Percentiles rank a stretch among this genome's conserved stretches.
These are phyloP conservation scores for Amphibalanus amphitrite DNA, from an alignment of 1,140 invertebrate species.

Conservation along the genomic window DNA sequence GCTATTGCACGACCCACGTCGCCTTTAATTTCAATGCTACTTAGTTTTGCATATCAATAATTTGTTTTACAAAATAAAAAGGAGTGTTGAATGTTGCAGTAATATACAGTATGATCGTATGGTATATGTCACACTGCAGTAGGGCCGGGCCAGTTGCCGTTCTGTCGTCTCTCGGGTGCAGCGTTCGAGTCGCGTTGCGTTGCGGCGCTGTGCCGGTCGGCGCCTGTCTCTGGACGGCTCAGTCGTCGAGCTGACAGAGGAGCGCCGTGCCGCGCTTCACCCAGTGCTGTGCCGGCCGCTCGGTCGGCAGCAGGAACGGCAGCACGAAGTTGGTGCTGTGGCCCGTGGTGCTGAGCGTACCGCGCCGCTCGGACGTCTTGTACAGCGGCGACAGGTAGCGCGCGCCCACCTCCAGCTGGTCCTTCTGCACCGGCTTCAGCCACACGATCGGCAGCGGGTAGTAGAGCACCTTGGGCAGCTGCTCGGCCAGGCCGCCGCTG, in stretches of 20 bases:
- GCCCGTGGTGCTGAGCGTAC: conserved; percentile 32
- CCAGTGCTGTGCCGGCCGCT: conserved; percentile 29
- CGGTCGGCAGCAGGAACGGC: conserved; percentile 26
- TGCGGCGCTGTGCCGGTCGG: no score
- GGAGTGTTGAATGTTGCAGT: no score
- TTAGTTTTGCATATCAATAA: no score
- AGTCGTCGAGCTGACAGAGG: conserved; percentile 33
- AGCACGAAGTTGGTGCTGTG: conserved; percentile 36
- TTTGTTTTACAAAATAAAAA: no score
- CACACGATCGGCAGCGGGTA: conserved; percentile 31
- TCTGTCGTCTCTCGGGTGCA: no score
- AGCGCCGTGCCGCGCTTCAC: conserved; percentile 32
- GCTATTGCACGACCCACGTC: no score
- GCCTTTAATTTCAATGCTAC: no score
- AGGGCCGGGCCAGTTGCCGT: no score
- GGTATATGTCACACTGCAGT: no score
- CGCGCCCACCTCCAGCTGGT: conserved; percentile 12
- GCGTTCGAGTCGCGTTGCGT: no score
- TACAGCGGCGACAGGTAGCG: conserved; percentile 33
- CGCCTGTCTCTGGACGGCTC: not conserved
- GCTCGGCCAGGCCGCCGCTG: conserved; percentile 40
- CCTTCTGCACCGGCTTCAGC: conserved; percentile 20
- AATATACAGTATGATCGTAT: no score
- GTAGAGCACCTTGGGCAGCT: conserved; percentile 28
- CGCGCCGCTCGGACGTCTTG: conserved; percentile 31